These are phyloP conservation scores for Byasa hedistus DNA, from an alignment of 2,888 invertebrate genomes.

Conservation along the genomic window DNA sequence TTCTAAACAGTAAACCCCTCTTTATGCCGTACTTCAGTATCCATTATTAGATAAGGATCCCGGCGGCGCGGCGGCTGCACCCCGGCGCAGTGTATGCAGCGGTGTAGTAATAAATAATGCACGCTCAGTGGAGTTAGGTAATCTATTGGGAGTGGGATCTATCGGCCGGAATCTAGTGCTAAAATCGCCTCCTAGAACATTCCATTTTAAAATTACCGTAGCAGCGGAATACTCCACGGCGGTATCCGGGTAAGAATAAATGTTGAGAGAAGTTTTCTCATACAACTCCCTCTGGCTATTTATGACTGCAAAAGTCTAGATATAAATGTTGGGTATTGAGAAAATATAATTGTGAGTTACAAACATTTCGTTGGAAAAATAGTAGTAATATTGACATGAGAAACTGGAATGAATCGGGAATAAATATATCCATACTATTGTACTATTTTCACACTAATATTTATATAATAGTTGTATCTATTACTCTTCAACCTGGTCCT, in stretches of 20 bases:
- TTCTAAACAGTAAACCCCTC: slow-evolving; percentile 13
- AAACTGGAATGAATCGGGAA: too few species aligned
- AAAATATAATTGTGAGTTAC: too few species aligned
- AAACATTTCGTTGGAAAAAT: too few species aligned
- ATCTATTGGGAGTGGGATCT: slow-evolving; percentile 22
- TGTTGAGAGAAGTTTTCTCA: not conserved
- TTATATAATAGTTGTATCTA: too few species aligned
- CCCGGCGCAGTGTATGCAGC: slow-evolving; percentile 15
- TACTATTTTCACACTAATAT: too few species aligned
- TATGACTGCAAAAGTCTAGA: too few species aligned
- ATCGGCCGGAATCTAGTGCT: slow-evolving; percentile 22
- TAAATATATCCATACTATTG: too few species aligned
- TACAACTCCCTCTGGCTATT: not conserved
- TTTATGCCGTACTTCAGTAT: slow-evolving; percentile 15
- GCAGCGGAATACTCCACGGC: not conserved
- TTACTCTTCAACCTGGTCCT: too few species aligned
- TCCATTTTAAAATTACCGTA: slow-evolving; percentile 4
- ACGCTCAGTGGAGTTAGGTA: slow-evolving; percentile 23
- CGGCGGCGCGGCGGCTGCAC: slow-evolving; percentile 12
- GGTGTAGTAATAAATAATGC: slow-evolving; percentile 20
- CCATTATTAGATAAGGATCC: slow-evolving; percentile 24
- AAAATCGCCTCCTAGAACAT: slow-evolving; percentile 12
- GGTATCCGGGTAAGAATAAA: not conserved
- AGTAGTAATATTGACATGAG: too few species aligned
- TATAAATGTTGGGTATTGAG: too few species aligned